Base-by-base conservation (phyloP, 2,888 invertebrate species). In the Cistogaster globosa region DNA sequence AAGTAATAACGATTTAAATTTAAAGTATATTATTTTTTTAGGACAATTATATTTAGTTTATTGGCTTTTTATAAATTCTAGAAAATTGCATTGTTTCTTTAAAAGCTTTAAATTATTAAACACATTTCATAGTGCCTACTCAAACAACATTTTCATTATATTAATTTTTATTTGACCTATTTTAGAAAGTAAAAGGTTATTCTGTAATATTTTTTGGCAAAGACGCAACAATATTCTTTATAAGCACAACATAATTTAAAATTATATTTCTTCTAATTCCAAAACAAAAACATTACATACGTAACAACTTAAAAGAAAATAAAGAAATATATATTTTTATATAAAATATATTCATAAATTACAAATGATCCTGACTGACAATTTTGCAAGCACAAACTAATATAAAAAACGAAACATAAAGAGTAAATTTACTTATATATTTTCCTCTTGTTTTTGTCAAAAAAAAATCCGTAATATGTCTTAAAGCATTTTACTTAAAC, bases 331-430 rank as follows among this genome's bases (percentile, higher is more conserved):
- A 48, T 42, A 3, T 1, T n/a, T 6, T 16, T 48, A 3, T 12
- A 48, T 16, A 48, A 3, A 48, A 14, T 7, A 48, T 48, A 16
- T 4, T 55, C 38, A 26, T 36, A 45, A 53, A 55, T 57, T 45
- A 11, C 45, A 62, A 78, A 22, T 62, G 69, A 78, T 69, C 78
- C 55, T 78, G 78, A 78, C 69, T 78, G 69, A 78, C 69, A 63
- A 62, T 78, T 51, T 42, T 60, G 20, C 14, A 62, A 53, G 22
- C 1, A 63, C 14, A 65, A 16, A 14, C 4, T 16, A 57, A 58
- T 9, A 62, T 26, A 48, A 3, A 51, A 38, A 51, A 62, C 14
- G 2, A 7, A 11, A 45, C 6, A 20, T 6, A 11, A 76, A 26
- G 16, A 72, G 22, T 68, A 45, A 80, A 3, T 72, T 67, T 55